Conservation (phyloP, 2,888 invertebrate genomes). For the Lobophora halterata region DNA sequence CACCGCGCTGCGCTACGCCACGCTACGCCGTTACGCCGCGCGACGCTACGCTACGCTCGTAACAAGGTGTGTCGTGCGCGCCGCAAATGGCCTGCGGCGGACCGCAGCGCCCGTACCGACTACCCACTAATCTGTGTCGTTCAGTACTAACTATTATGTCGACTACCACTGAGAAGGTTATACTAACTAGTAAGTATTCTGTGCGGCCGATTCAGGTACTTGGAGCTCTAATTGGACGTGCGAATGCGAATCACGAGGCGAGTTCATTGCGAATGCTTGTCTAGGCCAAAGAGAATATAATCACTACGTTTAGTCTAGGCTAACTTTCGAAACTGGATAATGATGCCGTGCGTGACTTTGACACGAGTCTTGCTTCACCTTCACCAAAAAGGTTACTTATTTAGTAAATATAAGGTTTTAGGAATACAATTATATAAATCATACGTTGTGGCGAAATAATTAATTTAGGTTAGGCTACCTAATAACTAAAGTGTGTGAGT, state of each 20-base stretch:
- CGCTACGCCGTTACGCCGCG: conserved; percentile 36
- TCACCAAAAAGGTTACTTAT: too few species aligned
- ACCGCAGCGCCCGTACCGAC: conserved; percentile 32
- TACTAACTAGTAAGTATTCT: conserved; percentile 6
- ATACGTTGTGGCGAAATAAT: too few species aligned
- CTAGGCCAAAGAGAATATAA: too few species aligned
- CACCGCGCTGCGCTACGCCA: conserved; percentile 33
- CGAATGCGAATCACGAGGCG: conserved; percentile 11
- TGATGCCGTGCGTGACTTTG: too few species aligned
- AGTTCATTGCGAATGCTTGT: conserved; percentile 26
- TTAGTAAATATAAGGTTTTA: too few species aligned
- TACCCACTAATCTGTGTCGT: conserved; percentile 3
- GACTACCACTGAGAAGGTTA: neutral
- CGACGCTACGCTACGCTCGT: conserved; percentile 43
- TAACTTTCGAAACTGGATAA: too few species aligned
- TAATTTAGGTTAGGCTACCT: too few species aligned
- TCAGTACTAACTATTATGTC: neutral
- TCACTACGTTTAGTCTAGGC: too few species aligned
- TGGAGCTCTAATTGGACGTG: conserved; percentile 39
- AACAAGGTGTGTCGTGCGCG: conserved; percentile 52
- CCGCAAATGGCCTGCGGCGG: conserved; percentile 44
- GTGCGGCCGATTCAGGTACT: conserved; percentile 26
- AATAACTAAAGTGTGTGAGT: too few species aligned
- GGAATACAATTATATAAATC: too few species aligned
- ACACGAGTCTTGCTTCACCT: too few species aligned